Percentiles rank a stretch among this genome's conserved stretches.
Evolutionary conservation across 2,797 vertebrate genomes (phyloP).

Genomic region (Chrosomus eos): DNA sequence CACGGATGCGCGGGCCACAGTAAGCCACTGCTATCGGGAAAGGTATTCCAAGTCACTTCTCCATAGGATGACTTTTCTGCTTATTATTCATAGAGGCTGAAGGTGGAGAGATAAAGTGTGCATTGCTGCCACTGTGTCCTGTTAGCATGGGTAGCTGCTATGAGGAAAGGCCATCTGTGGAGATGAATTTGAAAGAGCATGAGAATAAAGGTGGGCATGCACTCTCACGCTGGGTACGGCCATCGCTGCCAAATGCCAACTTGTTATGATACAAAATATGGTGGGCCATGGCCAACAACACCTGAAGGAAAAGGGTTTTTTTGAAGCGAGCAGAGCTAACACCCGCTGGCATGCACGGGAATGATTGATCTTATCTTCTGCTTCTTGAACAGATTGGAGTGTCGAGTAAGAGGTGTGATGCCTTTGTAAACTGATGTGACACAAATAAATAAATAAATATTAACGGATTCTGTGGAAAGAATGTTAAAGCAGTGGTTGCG

Average conservation of each 20-base stretch:
- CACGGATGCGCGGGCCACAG: constrained; percentile 40
- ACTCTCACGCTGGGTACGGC: neutral
- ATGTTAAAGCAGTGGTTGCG: constrained; percentile 42
- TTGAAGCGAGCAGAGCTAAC: neutral
- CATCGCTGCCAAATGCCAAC: constrained; percentile 33
- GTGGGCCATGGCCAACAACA: neutral
- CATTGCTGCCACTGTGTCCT: constrained; percentile 45
- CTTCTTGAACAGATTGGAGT: constrained; percentile 41
- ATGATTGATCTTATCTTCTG: constrained; percentile 43
- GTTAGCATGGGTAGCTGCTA: constrained; percentile 45
- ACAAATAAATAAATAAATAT: constrained; percentile 46
- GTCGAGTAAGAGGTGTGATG: constrained; percentile 43
- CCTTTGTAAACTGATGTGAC: constrained; percentile 46
- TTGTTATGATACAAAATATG: constrained; percentile 35
- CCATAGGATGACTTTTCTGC: constrained; percentile 56
- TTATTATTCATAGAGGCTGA: constrained; percentile 62
- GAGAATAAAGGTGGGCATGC: neutral
- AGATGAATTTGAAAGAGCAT: constrained; percentile 37
- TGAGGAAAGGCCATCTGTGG: constrained; percentile 46
- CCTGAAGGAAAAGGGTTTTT: neutral
- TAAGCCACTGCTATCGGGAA: constrained; percentile 45
- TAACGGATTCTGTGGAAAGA: constrained; percentile 25
- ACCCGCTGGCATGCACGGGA: neutral
- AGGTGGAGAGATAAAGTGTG: constrained; percentile 55
- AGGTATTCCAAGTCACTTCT: constrained; percentile 45